A percentile compares a stretch with the other conserved stretches of the same genome.
phyloP scores from a whole-genome alignment of 1,140 invertebrate genomes.

The Heterodera schachtii region DNA sequence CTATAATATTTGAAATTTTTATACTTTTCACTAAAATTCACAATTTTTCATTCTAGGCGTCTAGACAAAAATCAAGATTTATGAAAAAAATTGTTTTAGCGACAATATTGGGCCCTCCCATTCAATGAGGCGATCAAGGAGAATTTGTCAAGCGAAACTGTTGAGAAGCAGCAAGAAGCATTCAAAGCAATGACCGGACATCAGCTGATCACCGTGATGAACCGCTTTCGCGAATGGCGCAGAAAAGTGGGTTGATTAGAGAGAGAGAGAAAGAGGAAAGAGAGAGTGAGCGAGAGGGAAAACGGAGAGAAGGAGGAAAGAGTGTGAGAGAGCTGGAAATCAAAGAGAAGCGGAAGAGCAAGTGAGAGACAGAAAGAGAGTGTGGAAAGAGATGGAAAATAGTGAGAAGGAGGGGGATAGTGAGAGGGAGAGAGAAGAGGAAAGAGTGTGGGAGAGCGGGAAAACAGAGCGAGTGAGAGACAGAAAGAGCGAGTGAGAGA shows the following conservation, averaged over 20 bases:
- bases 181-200: background rate
- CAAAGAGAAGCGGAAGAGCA: too few relatives aligned
- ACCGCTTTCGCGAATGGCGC: constrained; percentile 29
- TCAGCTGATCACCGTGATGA: constrained; percentile 12
- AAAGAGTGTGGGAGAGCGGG: too few relatives aligned
- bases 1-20: too few relatives aligned
- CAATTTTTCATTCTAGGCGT: background rate
- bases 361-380: too few relatives aligned
- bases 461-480: too few relatives aligned
- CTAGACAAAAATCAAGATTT: background rate
- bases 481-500: too few relatives aligned
- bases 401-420: too few relatives aligned
- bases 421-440: too few relatives aligned
- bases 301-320: too few relatives aligned
- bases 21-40: too few relatives aligned
- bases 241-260: background rate
- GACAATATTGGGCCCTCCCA: constrained; percentile 20
- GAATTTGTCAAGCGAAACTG: constrained; percentile 10
- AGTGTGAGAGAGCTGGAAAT: background rate
- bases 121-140: constrained; percentile 37
- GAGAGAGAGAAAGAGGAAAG: background rate
- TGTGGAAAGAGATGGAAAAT: too few relatives aligned
- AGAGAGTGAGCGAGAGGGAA: too few relatives aligned
- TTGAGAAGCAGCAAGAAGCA: background rate
- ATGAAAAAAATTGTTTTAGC: constrained; percentile 1